Evolutionary conservation across 2,888 invertebrate genomes (phyloP), one percentile per base, ranked within the genome.

Genomic region (Saturnia japonica): DNA sequence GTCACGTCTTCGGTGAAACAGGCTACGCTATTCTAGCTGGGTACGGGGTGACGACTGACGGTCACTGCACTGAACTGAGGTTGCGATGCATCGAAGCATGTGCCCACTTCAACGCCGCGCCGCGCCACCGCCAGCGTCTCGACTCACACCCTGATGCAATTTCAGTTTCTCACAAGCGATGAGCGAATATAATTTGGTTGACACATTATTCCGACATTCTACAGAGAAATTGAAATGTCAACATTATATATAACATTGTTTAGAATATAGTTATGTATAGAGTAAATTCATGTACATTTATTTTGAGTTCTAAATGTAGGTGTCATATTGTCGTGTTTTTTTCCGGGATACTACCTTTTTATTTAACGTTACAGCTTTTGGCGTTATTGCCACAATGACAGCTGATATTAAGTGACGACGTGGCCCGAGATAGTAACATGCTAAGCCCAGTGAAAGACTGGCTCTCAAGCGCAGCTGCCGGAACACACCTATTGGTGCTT

Each of bases 41-140:
- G 74, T 72, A 79, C 70, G 70, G 66, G 54, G 54, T 66, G 70
- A 40, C 54, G 64, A 43, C 42, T 45, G 69, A 47, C 34, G 69
- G 90, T 91, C 91, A 91, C 82, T 91, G 91, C 91, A 91, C 82
- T 91, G 91, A 88, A 88, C 91, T 80, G 88, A 87, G 88, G 86
- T 88, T 84, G 88, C 85, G 86, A 86, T 89, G 90, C 89, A 90
- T 83, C 85, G 84, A 84, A 82, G 85, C 86, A 86, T 86, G 85
- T 85, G 86, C 82, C 85, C 83, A 80, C 79, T 80, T 78, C 80
- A 77, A 81, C 81, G n/a, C 69, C 72, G 40, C 64, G 78, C 80
- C 77, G 81, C 81, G 14, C 68, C 72, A 25, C 64, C 71, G 54
- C 76, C 77, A 72, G 72, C 77, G 69, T 75, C 74, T 76, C 76